Evolutionary conservation across 2,888 invertebrate genomes (phyloP), one percentile per base, ranked within the genome.

Genomic region (Agonum fuliginosum): DNA sequence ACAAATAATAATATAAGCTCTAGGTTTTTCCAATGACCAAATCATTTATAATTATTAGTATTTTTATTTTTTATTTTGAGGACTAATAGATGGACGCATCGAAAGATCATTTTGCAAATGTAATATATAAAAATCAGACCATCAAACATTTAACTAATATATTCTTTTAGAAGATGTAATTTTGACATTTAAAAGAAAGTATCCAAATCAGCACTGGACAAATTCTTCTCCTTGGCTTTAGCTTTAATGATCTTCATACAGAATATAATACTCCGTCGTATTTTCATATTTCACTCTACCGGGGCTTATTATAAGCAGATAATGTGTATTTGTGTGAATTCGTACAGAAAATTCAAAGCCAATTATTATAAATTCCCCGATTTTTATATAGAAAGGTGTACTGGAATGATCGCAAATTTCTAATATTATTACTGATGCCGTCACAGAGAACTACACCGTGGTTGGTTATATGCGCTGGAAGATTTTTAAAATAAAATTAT

Each of bases 241-340:
- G n/a, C n/a, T 43, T 48, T 54, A 54, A 24, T 54, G 54, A 54
- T 22, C 22, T 24, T 22, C n/a, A 24, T 30, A 1, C 4, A 1
- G 46, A 3, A 3, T 46, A 46, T 17, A 12, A 46, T 62, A 62
- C 17, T 27, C 10, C 17, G 70, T 5, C 48, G 48, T 70, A 70
- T 70, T 70, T 70, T 70, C 70, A 70, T 70, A 70, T 70, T 48
- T 70, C 70, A 48, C 70, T 46, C 70, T 22, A 19, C 70, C 22
- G 6, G 14, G 70, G 69, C 43, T 69, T 62, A 41, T 14, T 41
- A 69, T 24, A 43, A 48, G 48, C 22, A 46, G 58, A 48, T 70
- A 70, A 70, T 70, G 70, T 70, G 43, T 70, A 70, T 70, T 70
- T 70, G 70, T 48, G 48, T 48, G 43, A 70, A 70, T 46, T 70